Percentiles rank a stretch among this genome's conserved stretches.
Conservation (phyloP, 2,888 invertebrate genomes). For the Sphaerolaimus hirsutus region DNA sequence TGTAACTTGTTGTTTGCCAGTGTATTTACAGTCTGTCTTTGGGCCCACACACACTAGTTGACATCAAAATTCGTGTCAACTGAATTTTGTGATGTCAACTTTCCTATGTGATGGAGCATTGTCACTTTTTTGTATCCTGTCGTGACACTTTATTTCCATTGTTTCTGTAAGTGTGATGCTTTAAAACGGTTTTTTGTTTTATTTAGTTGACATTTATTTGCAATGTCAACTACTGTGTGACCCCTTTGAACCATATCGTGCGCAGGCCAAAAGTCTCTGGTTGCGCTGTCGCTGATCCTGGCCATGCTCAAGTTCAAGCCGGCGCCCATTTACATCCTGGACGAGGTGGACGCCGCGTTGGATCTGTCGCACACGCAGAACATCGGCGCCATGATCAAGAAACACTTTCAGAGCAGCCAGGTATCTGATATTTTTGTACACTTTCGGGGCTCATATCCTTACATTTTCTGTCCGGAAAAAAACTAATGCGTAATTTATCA, state of each 20-base stretch:
- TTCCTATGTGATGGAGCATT: no score
- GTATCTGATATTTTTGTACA: constrained; percentile 26
- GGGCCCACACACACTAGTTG: no score
- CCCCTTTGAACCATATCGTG: neutral
- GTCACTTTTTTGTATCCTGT: no score
- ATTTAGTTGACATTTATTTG: neutral
- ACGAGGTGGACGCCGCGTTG: constrained; percentile 92
- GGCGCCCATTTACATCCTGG: constrained; percentile 88
- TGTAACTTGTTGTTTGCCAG: neutral
- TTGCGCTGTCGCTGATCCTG: constrained; percentile 77
- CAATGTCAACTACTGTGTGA: neutral
- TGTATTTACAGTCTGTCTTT: no score
- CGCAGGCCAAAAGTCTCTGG: constrained; percentile 40
- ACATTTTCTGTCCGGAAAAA: neutral
- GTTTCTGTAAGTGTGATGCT: no score
- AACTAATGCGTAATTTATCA: neutral
- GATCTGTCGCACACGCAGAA: constrained; percentile 96
- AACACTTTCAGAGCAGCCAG: constrained; percentile 65
- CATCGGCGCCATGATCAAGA: constrained; percentile 75
- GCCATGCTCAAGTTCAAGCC: constrained; percentile 89
- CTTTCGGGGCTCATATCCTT: neutral
- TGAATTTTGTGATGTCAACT: no score
- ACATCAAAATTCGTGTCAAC: no score
- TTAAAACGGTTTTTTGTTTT: neutral
- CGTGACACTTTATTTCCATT: no score